A percentile compares a stretch with the other conserved stretches of the same genome.
phyloP scores from a whole-genome alignment of 2,888 invertebrate species.

The Drosophila rellima region DNA sequence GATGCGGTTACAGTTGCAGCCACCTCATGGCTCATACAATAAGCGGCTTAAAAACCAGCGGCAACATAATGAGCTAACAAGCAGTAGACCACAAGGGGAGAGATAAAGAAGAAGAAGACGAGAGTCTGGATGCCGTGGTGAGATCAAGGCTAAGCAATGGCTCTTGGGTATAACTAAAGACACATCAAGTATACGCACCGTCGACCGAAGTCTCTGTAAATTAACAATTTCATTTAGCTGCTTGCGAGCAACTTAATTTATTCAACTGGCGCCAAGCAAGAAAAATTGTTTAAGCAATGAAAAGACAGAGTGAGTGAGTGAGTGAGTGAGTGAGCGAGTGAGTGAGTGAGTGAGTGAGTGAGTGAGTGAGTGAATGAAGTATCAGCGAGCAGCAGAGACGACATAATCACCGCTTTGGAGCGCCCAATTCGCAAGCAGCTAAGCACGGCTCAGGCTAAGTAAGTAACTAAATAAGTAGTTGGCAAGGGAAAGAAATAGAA shows the following conservation, averaged over 20 bases:
- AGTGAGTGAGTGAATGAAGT: constrained; percentile 14
- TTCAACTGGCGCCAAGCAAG: constrained; percentile 67
- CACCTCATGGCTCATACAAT: constrained; percentile 38
- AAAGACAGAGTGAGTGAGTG: constrained; percentile 4
- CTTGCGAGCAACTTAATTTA: constrained; percentile 69
- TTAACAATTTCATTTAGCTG: constrained; percentile 77
- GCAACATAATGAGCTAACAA: constrained; percentile 60
- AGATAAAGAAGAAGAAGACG: neutral
- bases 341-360: neutral
- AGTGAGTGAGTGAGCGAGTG: neutral
- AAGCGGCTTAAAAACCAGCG: constrained; percentile 70
- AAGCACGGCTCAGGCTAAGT: constrained; percentile 61
- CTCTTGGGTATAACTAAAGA: constrained; percentile 56
- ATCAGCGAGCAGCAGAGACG: constrained; percentile 44
- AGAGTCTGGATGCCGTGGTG: constrained; percentile 6
- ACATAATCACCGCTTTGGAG: constrained; percentile 74
- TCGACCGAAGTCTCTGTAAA: constrained; percentile 42
- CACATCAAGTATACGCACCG: constrained; percentile 74
- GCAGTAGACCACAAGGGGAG: constrained; percentile 9
- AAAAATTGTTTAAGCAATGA: constrained; percentile 66
- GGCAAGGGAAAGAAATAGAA: neutral
- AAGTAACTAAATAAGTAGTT: constrained; percentile 36
- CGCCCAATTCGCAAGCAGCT: constrained; percentile 71
- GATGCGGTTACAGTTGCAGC: constrained; percentile 33
- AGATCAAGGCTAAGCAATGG: constrained; percentile 59